Evolutionary conservation across 1,140 invertebrate species (phyloP), one percentile per base, ranked within the genome.

Genomic region (Drosophila ananassae): DNA sequence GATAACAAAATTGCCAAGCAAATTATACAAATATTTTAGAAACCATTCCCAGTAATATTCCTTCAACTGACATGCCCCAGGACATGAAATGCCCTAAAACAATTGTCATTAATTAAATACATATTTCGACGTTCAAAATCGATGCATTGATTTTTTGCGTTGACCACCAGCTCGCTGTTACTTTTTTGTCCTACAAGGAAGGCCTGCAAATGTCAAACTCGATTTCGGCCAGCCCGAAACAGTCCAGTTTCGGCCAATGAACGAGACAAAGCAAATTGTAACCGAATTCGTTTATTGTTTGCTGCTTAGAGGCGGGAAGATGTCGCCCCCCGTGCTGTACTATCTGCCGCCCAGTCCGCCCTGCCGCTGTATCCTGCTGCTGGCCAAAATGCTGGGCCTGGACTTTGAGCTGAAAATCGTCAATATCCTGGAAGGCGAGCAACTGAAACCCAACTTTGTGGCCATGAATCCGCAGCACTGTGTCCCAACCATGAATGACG

Each of bases 401-500:
- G 76, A 93, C 34, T 76, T 94, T 30, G 93, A 94, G 51, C 75
- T 94, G n/a, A 93, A 93, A 80, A 61, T 80, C 21, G 56, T 94
- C 21, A 92, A 95, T 75, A 83, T 93, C 10, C 39, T 92, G 9
- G 90, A 91, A 63, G 94, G 93, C 0, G 94, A 95, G 48, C 92
- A 94, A 22, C 67, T 93, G 28, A 92, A 92, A 25, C 92, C 93
- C 2, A 93, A 94, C 62, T 94, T 91, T 61, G 72, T 91, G 63
- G 64, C 94, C 93, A 92, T 96, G 53, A 95, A 95, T 92, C 94
- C 94, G 3, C 93, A 94, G 52, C 95, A 95, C 71, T 94, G 93
- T n/a, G 90, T 96, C 62, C 95, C 95, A 21, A 94, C 95, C 0
- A 92, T 96, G n/a, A 93, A 95, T 71, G 95, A 96, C 74, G 92